A percentile compares a stretch with the other conserved stretches of the same genome.
phyloP scores from a whole-genome alignment of 2,113 vertebrate genomes.

The Raja brachyura region DNA sequence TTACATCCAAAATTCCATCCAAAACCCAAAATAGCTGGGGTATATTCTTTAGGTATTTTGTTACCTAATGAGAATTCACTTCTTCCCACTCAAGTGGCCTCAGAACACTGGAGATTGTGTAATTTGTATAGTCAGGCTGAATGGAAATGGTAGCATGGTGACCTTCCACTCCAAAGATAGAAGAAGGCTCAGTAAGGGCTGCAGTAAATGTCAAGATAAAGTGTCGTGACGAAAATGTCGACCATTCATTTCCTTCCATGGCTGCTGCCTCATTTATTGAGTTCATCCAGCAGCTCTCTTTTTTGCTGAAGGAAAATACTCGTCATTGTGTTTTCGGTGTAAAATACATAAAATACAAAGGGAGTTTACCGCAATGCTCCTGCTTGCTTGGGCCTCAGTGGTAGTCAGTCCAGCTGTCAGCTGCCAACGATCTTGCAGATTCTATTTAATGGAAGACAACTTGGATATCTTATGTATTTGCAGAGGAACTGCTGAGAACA shows the following conservation, averaged over 20 bases:
- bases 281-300: no score
- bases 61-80: background rate
- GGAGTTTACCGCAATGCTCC: background rate
- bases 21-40: background rate
- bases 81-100: background rate
- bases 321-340: background rate
- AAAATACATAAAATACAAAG: background rate
- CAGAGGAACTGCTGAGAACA: background rate
- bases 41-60: background rate
- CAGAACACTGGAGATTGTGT: background rate
- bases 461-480: background rate
- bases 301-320: background rate
- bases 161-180: background rate
- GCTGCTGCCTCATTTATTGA: no score
- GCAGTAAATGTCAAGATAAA: background rate
- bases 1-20: no score
- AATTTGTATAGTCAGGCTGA: background rate
- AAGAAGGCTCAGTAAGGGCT: background rate
- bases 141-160: background rate
- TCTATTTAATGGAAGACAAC: background rate
- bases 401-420: background rate
- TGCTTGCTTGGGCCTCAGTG: background rate
- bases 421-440: background rate
- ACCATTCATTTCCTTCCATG: no score
- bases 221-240: no score